Evolutionary conservation across 2,797 vertebrate genomes (phyloP).

Genomic region (Allobates femoralis): DNA sequence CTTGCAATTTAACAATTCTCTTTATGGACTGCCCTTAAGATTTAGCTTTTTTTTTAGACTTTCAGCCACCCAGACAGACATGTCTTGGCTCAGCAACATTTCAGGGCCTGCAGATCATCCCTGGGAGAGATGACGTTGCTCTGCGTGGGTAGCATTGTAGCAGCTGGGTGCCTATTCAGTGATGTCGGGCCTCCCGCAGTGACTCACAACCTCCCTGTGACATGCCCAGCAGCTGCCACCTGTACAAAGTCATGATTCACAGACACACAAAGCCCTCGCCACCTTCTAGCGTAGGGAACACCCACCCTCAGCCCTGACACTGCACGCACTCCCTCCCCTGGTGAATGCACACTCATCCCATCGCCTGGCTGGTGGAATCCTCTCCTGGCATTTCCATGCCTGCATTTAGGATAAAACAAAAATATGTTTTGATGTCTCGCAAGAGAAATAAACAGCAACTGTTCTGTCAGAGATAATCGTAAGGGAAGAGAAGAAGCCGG

Average conservation of each 20-base stretch:
- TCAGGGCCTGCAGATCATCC: conserved; percentile 15
- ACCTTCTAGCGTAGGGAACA: conserved; percentile 52
- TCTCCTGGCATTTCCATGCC: conserved; percentile 55
- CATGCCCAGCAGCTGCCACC: conserved; percentile 61
- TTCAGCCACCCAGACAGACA: conserved; percentile 24
- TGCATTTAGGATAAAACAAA: conserved; percentile 57
- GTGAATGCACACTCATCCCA: conserved; percentile 50
- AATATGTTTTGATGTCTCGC: conserved; percentile 59
- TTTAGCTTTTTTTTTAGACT: neutral
- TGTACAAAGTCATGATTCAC: conserved; percentile 63
- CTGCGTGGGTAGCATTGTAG: conserved; percentile 53
- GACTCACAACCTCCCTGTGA: conserved; percentile 59
- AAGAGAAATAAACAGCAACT: conserved; percentile 62
- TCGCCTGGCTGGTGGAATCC: conserved; percentile 39
- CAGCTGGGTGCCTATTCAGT: conserved; percentile 62
- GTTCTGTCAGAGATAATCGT: conserved; percentile 52
- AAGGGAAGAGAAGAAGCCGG: conserved; percentile 3
- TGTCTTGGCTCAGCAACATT: conserved; percentile 36
- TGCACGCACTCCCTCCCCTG: conserved; percentile 33
- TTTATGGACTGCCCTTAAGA: neutral
- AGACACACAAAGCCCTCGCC: conserved; percentile 53
- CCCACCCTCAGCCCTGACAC: conserved; percentile 54
- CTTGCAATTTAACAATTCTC: neutral
- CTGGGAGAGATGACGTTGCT: conserved; percentile 30
- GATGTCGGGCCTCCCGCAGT: conserved; percentile 57